phyloP scores from a whole-genome alignment of 2,797 vertebrate species.

The Astyanax mexicanus region DNA sequence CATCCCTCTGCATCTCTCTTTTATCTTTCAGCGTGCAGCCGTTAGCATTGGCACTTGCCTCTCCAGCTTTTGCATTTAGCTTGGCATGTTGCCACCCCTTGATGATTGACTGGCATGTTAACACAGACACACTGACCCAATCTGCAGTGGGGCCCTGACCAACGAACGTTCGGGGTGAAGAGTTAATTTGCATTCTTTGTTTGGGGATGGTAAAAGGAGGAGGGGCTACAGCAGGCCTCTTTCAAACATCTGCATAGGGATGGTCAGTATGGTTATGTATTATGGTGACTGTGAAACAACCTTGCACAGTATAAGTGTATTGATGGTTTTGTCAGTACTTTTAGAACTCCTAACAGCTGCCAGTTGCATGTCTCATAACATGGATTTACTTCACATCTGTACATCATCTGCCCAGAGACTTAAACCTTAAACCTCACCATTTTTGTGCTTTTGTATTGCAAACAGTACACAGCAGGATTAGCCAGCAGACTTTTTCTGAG shows the following conservation, averaged over 20 bases:
- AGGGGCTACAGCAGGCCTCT: neutral
- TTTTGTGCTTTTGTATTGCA: too few relatives aligned
- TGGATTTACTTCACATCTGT: too few relatives aligned
- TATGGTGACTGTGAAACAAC: too few relatives aligned
- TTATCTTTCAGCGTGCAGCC: neutral
- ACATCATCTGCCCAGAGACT: too few relatives aligned
- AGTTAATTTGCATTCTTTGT: slow-evolving; percentile 41
- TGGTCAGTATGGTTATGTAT: neutral
- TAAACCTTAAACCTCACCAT: too few relatives aligned
- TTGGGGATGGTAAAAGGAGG: slow-evolving; percentile 1
- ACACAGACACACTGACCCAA: slow-evolving; percentile 44
- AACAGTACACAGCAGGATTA: too few relatives aligned
- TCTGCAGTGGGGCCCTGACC: slow-evolving; percentile 62
- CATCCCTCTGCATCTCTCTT: neutral
- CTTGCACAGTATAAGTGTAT: too few relatives aligned
- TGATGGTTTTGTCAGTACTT: too few relatives aligned
- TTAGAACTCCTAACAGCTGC: too few relatives aligned
- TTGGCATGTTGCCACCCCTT: neutral
- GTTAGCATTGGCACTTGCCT: slow-evolving; percentile 7
- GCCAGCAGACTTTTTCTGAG: too few relatives aligned
- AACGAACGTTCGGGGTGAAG: slow-evolving; percentile 12
- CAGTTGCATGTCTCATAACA: too few relatives aligned
- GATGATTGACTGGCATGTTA: slow-evolving; percentile 40
- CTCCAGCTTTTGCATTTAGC: neutral
- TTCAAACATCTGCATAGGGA: neutral